phyloP scores from a whole-genome alignment of 2,888 invertebrate genomes.

The Campaea margaritaria region DNA sequence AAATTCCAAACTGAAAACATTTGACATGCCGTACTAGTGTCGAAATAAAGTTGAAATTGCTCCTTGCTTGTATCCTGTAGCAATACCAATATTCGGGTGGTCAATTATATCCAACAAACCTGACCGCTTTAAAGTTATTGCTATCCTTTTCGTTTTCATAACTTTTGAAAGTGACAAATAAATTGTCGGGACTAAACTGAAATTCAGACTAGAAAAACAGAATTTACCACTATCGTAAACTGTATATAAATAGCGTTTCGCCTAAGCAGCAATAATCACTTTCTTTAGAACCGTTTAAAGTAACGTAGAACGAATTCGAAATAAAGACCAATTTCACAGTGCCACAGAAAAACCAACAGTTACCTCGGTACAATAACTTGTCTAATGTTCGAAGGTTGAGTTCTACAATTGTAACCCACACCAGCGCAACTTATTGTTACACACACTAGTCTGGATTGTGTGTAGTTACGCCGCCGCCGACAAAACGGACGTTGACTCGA shows the following conservation, averaged over 20 bases:
- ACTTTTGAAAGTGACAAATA: too few species aligned
- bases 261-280: not conserved
- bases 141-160: too few species aligned
- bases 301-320: conserved; percentile 17
- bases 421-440: not conserved
- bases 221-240: not conserved
- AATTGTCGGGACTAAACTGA: too few species aligned
- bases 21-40: not conserved
- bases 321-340: conserved; percentile 16
- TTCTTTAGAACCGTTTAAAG: conserved; percentile 7
- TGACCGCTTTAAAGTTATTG: too few species aligned
- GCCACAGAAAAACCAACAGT: not conserved
- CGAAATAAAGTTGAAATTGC: too few species aligned
- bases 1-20: not conserved
- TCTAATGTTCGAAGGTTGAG: conserved; percentile 28
- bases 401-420: conserved; percentile 26
- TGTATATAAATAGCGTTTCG: not conserved
- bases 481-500: conserved; percentile 34
- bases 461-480: conserved; percentile 3
- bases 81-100: too few species aligned
- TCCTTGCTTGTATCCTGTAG: too few species aligned
- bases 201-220: too few species aligned
- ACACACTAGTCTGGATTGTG: not conserved
- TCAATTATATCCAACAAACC: too few species aligned
- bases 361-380: conserved; percentile 1